phyloP scores from a whole-genome alignment of 2,888 invertebrate genomes.

The Pachydiplax longipennis region DNA sequence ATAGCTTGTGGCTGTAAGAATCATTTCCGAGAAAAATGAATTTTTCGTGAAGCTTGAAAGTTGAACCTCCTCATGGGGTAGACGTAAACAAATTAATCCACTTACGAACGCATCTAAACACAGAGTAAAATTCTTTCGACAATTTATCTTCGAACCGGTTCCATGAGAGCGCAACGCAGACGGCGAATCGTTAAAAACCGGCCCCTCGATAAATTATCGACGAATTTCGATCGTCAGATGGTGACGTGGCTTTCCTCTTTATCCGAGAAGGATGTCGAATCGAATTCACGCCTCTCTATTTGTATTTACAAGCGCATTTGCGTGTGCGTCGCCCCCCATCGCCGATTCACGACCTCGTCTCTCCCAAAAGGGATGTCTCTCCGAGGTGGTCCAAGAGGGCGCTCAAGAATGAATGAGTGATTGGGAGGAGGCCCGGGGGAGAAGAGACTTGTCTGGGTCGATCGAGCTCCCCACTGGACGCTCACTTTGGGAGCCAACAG shows the following conservation, averaged over 20 bases:
- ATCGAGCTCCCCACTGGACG: conserved; percentile 7
- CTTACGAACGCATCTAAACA: no score
- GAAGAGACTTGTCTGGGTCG: conserved; percentile 15
- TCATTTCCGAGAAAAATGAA: no score
- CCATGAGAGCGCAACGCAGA: no score
- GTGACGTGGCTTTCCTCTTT: not conserved
- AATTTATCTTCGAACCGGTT: no score
- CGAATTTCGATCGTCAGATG: not conserved
- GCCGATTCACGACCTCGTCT: not conserved
- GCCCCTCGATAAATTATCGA: no score
- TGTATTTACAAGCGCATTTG: not conserved
- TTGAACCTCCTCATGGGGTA: no score
- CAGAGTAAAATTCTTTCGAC: no score
- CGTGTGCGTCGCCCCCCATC: not conserved
- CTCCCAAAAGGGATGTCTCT: not conserved
- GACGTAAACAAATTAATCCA: no score
- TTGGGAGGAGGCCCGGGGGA: not conserved
- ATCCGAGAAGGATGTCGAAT: no score
- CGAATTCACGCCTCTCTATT: not conserved
- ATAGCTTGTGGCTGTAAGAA: no score
- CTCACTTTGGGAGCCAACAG: conserved; percentile 34
- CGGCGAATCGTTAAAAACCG: no score
- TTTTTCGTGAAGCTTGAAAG: no score
- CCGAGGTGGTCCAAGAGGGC: not conserved
- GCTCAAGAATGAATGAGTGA: not conserved